These are phyloP conservation scores for Ceratotherium simum DNA, from an alignment of 2,113 vertebrate genomes.

Conservation along the genomic window DNA sequence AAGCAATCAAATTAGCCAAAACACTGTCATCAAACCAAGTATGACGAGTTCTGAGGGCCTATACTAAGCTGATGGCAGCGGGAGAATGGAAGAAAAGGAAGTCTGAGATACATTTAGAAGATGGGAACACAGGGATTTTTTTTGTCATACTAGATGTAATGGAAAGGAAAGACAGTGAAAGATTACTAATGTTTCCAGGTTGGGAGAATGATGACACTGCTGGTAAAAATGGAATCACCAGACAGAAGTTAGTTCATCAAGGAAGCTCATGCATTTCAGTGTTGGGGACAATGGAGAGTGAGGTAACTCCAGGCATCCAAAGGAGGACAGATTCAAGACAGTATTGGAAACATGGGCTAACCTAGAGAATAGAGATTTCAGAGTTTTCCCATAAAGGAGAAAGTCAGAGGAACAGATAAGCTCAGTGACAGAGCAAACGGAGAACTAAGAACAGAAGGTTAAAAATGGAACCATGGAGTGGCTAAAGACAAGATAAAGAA, in stretches of 20 bases:
- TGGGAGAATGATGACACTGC: not conserved
- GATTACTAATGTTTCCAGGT: not conserved
- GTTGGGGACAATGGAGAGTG: not conserved
- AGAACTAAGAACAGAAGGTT: not conserved
- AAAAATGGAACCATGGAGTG: not conserved
- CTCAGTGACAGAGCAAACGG: not conserved
- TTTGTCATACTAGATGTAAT: not conserved
- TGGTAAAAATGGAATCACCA: not conserved
- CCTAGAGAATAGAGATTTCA: not conserved
- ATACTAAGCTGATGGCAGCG: not conserved
- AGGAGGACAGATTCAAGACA: not conserved
- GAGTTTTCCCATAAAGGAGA: not conserved
- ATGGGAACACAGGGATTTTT: not conserved
- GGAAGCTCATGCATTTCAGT: not conserved
- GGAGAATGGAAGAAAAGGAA: not conserved
- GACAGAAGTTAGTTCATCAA: not conserved
- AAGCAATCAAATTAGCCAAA: not conserved
- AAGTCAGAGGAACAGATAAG: not conserved
- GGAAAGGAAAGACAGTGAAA: not conserved
- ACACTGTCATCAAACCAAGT: constrained; percentile 2
- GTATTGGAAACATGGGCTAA: not conserved
- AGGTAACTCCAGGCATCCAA: not conserved
- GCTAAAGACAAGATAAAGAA: not conserved
- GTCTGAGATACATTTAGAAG: not conserved
- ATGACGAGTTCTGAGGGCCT: not conserved